A percentile compares a stretch with the other conserved stretches of the same genome.
phyloP scores from a whole-genome alignment of 2,888 invertebrate species.

The Caenorhabditis afra region DNA sequence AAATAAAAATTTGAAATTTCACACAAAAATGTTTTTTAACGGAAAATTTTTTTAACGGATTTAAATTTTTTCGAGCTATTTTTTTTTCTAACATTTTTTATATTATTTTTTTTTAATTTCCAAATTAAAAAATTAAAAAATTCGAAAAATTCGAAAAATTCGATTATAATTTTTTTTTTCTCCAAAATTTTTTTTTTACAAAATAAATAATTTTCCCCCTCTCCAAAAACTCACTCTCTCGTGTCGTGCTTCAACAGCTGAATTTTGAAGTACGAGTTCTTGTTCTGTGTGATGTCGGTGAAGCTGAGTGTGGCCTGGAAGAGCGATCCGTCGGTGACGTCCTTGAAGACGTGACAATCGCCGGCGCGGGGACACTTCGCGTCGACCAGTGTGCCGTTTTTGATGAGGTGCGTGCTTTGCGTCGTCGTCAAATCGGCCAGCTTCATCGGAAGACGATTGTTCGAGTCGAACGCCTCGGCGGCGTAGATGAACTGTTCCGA shows the following conservation, averaged over 20 bases:
- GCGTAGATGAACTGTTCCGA: constrained; percentile 20
- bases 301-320: constrained; percentile 81
- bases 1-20: constrained; percentile 81
- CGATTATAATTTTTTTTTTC: no score
- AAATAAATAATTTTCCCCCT: constrained; percentile 69
- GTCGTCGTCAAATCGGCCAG: constrained; percentile 27
- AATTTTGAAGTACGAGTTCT: constrained; percentile 95
- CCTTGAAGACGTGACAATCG: constrained; percentile 63
- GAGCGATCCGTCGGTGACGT: constrained; percentile 62
- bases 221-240: constrained; percentile 11
- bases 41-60: no score
- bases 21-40: neutral
- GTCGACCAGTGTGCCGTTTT: constrained; percentile 93
- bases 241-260: constrained; percentile 89
- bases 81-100: no score
- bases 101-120: no score
- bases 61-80: no score
- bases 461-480: constrained; percentile 30
- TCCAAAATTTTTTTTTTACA: no score
- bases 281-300: constrained; percentile 89
- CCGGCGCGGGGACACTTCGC: constrained; percentile 85
- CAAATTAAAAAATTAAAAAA: no score
- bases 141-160: no score
- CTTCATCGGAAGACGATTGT: constrained; percentile 8
- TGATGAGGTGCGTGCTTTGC: constrained; percentile 85